Evolutionary conservation across 1,140 invertebrate genomes (phyloP), one percentile per base, ranked within the genome.

Genomic region (Drosophila eugracilis): DNA sequence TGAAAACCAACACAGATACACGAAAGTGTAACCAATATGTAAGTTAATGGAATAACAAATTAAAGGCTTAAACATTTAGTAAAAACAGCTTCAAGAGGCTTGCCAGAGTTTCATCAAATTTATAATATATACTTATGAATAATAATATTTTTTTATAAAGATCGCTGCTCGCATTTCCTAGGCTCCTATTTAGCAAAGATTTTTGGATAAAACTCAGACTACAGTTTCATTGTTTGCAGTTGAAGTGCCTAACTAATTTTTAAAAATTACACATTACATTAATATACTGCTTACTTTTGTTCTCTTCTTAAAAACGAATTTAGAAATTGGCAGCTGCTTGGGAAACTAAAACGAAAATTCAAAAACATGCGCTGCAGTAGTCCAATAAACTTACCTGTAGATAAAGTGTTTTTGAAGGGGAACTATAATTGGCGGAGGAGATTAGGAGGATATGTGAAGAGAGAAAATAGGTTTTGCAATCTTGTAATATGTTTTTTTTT

Each of bases 111-210:
- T 85, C 73, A 81, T 73, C 34, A 73, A 60, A 57, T 42, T 49
- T 71, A 71, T 70, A 60, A 48, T 30, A 60, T 30, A 60, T 44
- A 58, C 24, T 47, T 59, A 71, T 58, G 12, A 54, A 52, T 73
- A 69, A 49, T 47, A 62, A 72, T 73, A 73, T 73, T 52, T 73
- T 60, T 73, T 45, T 72, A 60, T 72, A 72, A 30, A 72, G 60
- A 78, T 70, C 58, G 53, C 53, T 60, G 70, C 72, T 79, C 57
- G 80, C 80, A 85, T 84, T 85, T 80, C 62, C 74, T 79, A 80
- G 45, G 32, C 70, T 73, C 47, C 32, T 67, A 66, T 36, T 37
- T 60, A 71, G 58, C 17, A 39, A 78, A 67, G 17, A 44, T 69
- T 36, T 54, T 52, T 62, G 62, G 36, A 17, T 39, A 45, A 14